Base-by-base conservation (phyloP, 2,888 invertebrate species). In the Sepioteuthis lessoniana region DNA sequence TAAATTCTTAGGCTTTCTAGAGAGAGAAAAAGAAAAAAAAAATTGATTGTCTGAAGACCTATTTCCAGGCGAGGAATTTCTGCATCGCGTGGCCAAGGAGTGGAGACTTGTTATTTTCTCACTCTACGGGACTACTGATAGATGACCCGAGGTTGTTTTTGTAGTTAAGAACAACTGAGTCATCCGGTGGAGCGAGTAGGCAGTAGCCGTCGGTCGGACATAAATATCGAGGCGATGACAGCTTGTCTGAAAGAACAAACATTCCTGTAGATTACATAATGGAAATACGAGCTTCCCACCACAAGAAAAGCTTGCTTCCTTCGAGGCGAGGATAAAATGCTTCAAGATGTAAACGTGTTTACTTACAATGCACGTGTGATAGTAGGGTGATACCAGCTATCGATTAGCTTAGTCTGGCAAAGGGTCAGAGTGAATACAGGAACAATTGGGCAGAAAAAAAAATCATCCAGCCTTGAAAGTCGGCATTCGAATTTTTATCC, bases 191-290 rank as follows among this genome's bases (percentile, higher is more conserved):
- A 35, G 16, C 35, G n/a, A 35, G 76, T 47, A 60, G 31, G 60
- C 60, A 8, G 60, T 35, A 76, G 76, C 35, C 76, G 35, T 76
- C n/a, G 76, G 76, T 76, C 76, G 19, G 76, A 76, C 35, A 35
- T 76, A 76, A 76, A 76, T 35, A 76, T 76, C 35, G 76, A 76
- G 16, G 35, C n/a, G 76, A 76, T 76, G 76, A 76, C 76, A 76
- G 76, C n/a, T 76, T 76, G 76, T 76, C 76, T 35, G 35, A 76
- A 76, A 76, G n/a, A 76, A 76, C 76, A 76, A n/a, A 76, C 76
- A n/a, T 76, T 76, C 76, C 76, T 76, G 76, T 35, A 76, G 76
- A 76, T n/a, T 76, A 76, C 76, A 35, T 76, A 76, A 76, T 76
- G 76, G 76, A 76, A 76, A 76, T 76, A 76, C n/a, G n/a, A 76